These are phyloP conservation scores for Lepidocolaptes lacrymiger DNA, from an alignment of 2,797 vertebrate species.

Conservation along the genomic window DNA sequence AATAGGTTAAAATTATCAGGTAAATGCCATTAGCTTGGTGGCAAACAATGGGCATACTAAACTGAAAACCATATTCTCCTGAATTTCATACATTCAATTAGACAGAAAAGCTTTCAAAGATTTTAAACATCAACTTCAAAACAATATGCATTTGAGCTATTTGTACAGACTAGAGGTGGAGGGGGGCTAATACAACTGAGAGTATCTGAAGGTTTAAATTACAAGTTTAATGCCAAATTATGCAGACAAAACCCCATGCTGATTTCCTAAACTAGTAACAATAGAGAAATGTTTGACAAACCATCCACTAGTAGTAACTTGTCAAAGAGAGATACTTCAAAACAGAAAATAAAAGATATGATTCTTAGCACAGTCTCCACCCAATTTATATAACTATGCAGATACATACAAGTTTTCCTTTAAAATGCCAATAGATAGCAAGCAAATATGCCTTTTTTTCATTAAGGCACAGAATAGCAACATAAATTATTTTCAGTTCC, in stretches of 20 bases:
- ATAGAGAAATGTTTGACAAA: background rate
- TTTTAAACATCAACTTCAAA: background rate
- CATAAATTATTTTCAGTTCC: background rate
- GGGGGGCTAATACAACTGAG: background rate
- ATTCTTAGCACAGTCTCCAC: background rate
- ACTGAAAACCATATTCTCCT: background rate
- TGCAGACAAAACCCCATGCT: background rate
- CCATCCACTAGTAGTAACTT: background rate
- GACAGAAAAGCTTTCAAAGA: background rate
- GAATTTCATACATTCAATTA: background rate
- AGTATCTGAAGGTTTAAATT: background rate
- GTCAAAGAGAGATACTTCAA: background rate
- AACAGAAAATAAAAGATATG: background rate
- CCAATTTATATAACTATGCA: background rate
- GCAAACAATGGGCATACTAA: background rate
- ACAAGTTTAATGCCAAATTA: background rate
- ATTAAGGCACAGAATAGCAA: background rate
- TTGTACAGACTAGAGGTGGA: rapidly evolving
- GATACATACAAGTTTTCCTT: background rate
- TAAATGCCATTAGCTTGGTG: background rate
- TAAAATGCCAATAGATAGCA: background rate
- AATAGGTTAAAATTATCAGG: background rate
- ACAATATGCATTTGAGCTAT: background rate
- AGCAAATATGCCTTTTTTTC: background rate
- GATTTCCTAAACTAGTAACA: background rate